phyloP scores from a whole-genome alignment of 30 jellyfish, hydroid and myxozoan species.

The Pseudorhiza aurosa region DNA sequence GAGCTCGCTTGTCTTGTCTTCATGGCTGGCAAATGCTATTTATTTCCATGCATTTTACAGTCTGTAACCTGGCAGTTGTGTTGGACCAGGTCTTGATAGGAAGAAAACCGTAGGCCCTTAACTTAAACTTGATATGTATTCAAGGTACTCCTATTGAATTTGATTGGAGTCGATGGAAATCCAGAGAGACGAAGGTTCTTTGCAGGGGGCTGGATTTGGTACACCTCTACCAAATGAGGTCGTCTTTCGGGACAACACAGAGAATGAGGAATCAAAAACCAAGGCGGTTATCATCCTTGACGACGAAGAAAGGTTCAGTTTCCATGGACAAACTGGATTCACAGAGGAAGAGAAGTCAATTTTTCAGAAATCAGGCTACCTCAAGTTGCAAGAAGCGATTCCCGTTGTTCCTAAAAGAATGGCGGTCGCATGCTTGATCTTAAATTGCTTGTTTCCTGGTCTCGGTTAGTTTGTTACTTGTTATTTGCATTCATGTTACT shows the following conservation, averaged over 20 bases:
- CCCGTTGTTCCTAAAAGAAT: conserved; percentile 56
- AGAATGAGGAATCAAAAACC: background rate
- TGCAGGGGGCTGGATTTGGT: background rate
- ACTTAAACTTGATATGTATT: no score
- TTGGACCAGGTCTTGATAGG: no score
- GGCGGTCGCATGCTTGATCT: conserved; percentile 42
- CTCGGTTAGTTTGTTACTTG: conserved; percentile 26
- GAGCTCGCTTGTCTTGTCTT: no score
- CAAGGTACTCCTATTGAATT: no score
- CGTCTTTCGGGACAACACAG: background rate
- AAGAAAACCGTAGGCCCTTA: no score
- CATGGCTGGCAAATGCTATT: no score
- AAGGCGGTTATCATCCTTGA: conserved; percentile 20
- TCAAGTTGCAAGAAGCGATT: conserved; percentile 45
- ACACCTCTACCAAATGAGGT: conserved; percentile 24
- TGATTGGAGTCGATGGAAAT: background rate
- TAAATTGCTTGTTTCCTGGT: conserved; percentile 54
- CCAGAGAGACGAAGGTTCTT: background rate
- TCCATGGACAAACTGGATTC: conserved; percentile 22
- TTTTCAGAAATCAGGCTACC: conserved; percentile 42
- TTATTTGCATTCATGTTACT: no score
- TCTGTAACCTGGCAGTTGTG: no score
- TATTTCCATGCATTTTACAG: no score
- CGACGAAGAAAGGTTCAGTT: conserved; percentile 1
- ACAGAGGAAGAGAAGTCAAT: conserved; percentile 55